Evolutionary conservation across 2,888 invertebrate species (phyloP), one percentile per base, ranked within the genome.

Genomic region (Auanema freiburgensis): DNA sequence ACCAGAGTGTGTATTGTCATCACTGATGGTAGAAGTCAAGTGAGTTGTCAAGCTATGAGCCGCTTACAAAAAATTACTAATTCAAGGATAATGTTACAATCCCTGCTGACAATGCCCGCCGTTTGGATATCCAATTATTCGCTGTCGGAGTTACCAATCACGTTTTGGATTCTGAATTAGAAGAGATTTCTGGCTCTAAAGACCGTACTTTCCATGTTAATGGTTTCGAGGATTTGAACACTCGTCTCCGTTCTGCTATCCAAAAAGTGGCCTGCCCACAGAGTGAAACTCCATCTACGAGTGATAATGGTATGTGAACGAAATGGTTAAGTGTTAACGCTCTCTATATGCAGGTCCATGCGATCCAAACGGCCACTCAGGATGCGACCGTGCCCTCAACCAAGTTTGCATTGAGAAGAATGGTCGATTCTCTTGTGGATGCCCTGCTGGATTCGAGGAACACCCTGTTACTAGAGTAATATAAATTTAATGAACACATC

Each of bases 1-100:
- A 78, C 78, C 3, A 77, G 83, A 67, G 80, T 85, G 0, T 81
- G 78, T n/a, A 80, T 85, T 53, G 83, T 85, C 4, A 82, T 85
- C 63, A 84, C 84, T 5, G 84, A 85, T 61, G 85, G 85, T 41
- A 69, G 80, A 53, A 83, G 83, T 52, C 79, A 74, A 61, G 67
- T 69, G 21, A 12, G 62, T 49, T 49, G 14, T 14, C 14, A 23
- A 57, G 42, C 41, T 21, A 5, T 11, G n/a, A n/a, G n/a, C n/a
- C 23, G 12, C 52, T 23, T 18, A 18, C n/a, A 16, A 4, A 24
- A 52, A 5, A 11, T 40, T 14, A 24, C 14, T 18, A 52, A 6
- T 23, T 69, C 53, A 43, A 69, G 70, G 81, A 81, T 64, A 71
- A 78, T 57, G 84, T 85, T 0, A 79, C 79, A 11, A 46, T 67